A percentile compares a stretch with the other conserved stretches of the same genome.
phyloP scores from a whole-genome alignment of 2,888 invertebrate species.

The Ditylenchus weischeri region DNA sequence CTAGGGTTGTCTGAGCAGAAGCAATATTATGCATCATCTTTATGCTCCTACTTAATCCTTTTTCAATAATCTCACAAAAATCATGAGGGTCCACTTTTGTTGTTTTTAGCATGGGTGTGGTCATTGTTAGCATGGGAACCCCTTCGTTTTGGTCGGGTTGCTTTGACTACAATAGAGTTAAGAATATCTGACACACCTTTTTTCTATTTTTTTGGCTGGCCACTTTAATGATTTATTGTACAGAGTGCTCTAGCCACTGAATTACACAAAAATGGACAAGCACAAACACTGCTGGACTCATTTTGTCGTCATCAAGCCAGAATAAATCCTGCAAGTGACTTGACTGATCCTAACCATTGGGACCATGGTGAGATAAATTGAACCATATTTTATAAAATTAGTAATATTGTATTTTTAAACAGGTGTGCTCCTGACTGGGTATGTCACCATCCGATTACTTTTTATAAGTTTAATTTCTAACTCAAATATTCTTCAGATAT shows the following conservation, averaged over 20 bases:
- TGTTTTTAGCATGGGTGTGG: no score
- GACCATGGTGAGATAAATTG: constrained; percentile 46
- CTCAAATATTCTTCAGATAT: constrained; percentile 36
- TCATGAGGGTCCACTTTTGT: no score
- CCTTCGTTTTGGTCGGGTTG: no score
- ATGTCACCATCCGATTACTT: background rate
- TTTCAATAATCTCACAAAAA: no score
- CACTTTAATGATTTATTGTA: constrained; percentile 8
- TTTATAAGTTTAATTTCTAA: background rate
- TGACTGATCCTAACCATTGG: constrained; percentile 57
- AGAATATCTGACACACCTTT: no score
- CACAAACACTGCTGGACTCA: constrained; percentile 54
- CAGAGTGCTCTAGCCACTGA: constrained; percentile 47
- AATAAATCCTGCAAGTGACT: constrained; percentile 56
- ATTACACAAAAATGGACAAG: constrained; percentile 57
- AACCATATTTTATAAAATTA: no score
- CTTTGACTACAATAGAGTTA: no score
- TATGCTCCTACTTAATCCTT: no score
- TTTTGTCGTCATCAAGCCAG: constrained; percentile 57
- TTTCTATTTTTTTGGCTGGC: background rate
- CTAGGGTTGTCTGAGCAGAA: no score
- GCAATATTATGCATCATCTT: no score
- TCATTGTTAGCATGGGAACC: no score
- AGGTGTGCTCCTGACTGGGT: constrained; percentile 4
- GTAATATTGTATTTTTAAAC: background rate